Evolutionary conservation across 2,797 vertebrate genomes (phyloP), one percentile per base, ranked within the genome.

Genomic region (Poeciliopsis presidionis): DNA sequence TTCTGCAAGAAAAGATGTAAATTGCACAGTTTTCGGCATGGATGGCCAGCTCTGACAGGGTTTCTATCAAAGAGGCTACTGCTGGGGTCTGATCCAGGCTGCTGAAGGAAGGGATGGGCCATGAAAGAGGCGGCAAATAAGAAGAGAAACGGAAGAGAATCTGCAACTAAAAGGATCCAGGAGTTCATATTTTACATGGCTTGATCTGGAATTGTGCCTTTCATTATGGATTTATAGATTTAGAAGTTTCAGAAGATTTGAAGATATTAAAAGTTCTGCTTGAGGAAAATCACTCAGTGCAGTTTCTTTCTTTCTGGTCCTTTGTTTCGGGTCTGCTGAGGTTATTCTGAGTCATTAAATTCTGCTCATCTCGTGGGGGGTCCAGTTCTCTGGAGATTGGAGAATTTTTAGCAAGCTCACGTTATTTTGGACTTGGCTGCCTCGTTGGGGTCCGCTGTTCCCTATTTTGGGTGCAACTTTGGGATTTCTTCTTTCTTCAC

Each of bases 31-130:
- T 77, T 88, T 85, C 80, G 47, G 81, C 84, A 80, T 77, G 84
- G 81, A 90, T 84, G 78, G 83, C 88, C 74, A 74, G 75, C 67
- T 87, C 76, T 36, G 78, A 61, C 80, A 83, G 76, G 84, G 76
- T 88, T 84, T 88, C 81, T 86, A 59, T 92, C 81, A 84, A 75
- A 85, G 83, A 91, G 84, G 89, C 83, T 87, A 83, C 82, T 74
- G 89, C 85, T 84, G 74, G 94, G 90, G 92, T 95, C 92, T 92
- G 89, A 85, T 89, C 81, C 91, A 94, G 95, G 90, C 92, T 87
- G 91, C 91, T 95, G 94, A 94, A 89, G 86, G 90, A 93, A 79
- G 87, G 78, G 83, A 76, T 63, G 12, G 47, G 22, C 72, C 28
- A 30, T 63, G 61, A 76, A 67, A 81, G 82, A 73, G 74, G 72